Conservation (phyloP, 2,797 vertebrate genomes). For the Halcyon chelicuti region DNA sequence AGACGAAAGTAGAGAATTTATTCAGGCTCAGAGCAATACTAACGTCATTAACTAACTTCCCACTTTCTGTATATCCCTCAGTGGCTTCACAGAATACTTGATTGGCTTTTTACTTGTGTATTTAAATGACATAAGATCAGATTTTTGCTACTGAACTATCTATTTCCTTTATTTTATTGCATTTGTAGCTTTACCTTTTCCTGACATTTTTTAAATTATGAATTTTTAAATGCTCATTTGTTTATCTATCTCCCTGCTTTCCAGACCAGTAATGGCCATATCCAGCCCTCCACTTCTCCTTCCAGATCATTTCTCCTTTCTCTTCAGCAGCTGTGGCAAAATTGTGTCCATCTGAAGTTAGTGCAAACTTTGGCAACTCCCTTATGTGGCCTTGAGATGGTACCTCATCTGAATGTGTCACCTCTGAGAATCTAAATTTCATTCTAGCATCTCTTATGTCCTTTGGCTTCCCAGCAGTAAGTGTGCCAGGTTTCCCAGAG, state of each 20-base stretch:
- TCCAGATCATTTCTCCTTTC: neutral
- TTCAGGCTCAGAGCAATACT: constrained; percentile 72
- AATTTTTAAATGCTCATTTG: neutral
- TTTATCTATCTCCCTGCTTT: neutral
- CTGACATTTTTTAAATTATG: neutral
- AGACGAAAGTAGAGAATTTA: constrained; percentile 72
- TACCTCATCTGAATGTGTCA: neutral
- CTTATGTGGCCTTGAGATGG: neutral
- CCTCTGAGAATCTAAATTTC: neutral
- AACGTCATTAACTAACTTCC: constrained; percentile 69
- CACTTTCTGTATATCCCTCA: constrained; percentile 62
- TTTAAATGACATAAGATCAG: constrained; percentile 46
- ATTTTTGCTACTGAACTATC: neutral
- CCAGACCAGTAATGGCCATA: neutral
- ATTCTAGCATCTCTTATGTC: neutral
- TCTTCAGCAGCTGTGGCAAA: neutral
- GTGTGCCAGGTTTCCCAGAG: neutral
- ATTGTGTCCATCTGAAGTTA: neutral
- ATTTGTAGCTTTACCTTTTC: constrained; percentile 8
- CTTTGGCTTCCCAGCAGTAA: neutral
- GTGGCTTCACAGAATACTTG: constrained; percentile 43
- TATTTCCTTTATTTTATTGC: neutral
- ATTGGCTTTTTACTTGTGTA: constrained; percentile 55
- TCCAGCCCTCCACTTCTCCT: neutral
- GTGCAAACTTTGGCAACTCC: neutral